Evolutionary conservation across 2,113 vertebrate species (phyloP).

Genomic region (Scolopax mira): DNA sequence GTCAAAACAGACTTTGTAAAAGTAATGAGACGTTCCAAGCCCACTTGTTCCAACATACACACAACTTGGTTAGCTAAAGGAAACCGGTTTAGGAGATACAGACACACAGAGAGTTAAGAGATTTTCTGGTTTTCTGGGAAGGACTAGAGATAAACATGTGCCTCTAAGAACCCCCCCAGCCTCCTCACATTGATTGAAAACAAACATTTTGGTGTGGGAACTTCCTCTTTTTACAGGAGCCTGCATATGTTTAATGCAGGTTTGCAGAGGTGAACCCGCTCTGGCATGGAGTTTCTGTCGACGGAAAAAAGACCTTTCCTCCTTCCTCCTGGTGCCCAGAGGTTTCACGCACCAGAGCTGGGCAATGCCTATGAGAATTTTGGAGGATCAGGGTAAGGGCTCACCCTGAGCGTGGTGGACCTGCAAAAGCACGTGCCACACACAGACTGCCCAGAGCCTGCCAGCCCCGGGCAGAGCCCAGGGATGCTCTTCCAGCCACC

Average conservation of each 20-base stretch:
- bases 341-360: neutral
- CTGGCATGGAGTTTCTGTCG: neutral
- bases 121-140: slow-evolving; percentile 11
- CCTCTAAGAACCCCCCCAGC: neutral
- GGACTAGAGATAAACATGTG: neutral
- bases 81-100: neutral
- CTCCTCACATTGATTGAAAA: neutral
- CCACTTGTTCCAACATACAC: slow-evolving; percentile 9
- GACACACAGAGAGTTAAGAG: neutral
- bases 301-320: neutral
- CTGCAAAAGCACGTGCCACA: neutral
- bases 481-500: neutral
- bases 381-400: neutral
- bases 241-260: neutral
- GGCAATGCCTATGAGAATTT: neutral
- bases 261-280: neutral
- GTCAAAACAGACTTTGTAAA: slow-evolving; percentile 21
- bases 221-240: neutral
- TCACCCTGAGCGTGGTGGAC: fast-evolving
- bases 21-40: slow-evolving; percentile 12
- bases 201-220: neutral
- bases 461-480: neutral
- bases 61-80: neutral
- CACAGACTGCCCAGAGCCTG: neutral
- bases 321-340: neutral